Conservation (phyloP, 2,888 invertebrate species). For the Rotaria sp. region DNA sequence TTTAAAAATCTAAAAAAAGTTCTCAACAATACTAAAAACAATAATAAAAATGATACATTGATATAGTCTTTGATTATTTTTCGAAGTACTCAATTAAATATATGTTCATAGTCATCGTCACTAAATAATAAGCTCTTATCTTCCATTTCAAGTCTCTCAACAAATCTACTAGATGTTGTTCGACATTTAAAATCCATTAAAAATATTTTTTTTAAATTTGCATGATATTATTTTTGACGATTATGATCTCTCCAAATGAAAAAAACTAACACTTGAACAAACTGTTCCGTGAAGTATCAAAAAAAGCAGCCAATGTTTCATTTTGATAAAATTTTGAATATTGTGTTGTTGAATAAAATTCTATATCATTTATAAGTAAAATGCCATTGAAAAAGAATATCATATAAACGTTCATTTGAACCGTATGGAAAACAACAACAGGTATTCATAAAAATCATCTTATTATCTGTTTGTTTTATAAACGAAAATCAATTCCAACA, state of each 20-base stretch:
- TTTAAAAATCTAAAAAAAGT: background rate
- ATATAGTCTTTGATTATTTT: background rate
- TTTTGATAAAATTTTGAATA: background rate
- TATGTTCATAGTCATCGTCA: background rate
- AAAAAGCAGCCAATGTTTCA: background rate
- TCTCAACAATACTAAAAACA: background rate
- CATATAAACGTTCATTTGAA: background rate
- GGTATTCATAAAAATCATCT: background rate
- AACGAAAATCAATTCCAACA: background rate
- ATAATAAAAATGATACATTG: background rate
- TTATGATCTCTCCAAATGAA: background rate
- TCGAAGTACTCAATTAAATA: background rate
- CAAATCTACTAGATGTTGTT: background rate
- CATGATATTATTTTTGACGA: background rate
- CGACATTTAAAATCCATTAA: background rate
- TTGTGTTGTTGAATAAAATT: background rate
- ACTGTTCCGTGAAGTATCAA: background rate
- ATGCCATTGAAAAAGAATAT: background rate
- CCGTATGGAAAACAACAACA: background rate
- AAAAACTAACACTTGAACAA: too few species aligned
- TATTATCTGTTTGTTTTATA: background rate
- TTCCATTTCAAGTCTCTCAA: background rate
- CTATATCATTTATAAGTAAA: background rate
- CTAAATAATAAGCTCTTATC: background rate
- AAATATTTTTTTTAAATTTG: too few species aligned